A percentile compares a stretch with the other conserved stretches of the same genome.
Conservation (phyloP, 1,140 invertebrate species). For the Lasioglossum baleicum region DNA sequence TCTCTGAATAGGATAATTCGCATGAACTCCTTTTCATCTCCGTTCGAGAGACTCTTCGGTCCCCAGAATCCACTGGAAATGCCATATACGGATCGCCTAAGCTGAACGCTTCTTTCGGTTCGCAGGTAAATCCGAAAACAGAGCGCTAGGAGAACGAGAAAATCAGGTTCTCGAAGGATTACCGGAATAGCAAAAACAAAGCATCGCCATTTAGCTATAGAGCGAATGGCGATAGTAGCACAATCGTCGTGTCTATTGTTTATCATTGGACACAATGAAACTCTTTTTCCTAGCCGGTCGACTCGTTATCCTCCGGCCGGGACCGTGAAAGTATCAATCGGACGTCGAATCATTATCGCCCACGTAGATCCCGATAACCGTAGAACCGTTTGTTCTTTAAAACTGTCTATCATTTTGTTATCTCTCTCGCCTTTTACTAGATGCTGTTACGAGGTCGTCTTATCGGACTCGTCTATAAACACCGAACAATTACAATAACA, state of each 20-base stretch:
- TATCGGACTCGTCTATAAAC: background rate
- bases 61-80: conserved; percentile 7
- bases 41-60: background rate
- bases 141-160: background rate
- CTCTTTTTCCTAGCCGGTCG: background rate
- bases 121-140: conserved; percentile 19
- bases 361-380: conserved; percentile 6
- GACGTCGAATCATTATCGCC: conserved; percentile 33
- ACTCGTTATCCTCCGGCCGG: background rate
- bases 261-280: conserved; percentile 2
- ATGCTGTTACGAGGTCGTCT: background rate
- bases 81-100: conserved; percentile 5
- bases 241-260: conserved; percentile 2
- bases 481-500: background rate
- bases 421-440: background rate
- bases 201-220: too few species aligned
- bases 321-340: conserved; percentile 32
- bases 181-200: conserved; percentile 8
- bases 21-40: background rate
- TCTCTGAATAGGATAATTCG: too few species aligned
- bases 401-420: conserved; percentile 23
- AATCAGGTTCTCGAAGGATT: conserved; percentile 15
- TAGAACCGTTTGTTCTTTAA: conserved; percentile 11
- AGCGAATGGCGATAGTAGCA: background rate
- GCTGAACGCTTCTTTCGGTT: background rate